These are phyloP conservation scores for Pyralis farinalis DNA, from an alignment of 2,888 invertebrate species.

Conservation along the genomic window DNA sequence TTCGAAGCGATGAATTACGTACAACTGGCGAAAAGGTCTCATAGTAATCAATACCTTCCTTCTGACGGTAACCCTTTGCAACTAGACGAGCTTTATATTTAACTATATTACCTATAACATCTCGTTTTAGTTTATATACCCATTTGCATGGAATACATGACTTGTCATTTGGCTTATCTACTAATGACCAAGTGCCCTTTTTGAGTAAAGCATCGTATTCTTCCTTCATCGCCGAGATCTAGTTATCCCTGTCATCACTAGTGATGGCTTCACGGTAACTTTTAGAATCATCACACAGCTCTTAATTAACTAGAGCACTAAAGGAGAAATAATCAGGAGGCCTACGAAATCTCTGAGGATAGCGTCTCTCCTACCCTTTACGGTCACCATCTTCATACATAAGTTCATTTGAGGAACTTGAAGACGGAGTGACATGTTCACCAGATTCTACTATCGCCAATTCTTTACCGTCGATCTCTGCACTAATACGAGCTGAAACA, in stretches of 20 bases:
- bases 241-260: conserved; percentile 5
- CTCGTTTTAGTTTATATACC: conserved; percentile 8
- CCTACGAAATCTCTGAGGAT: neutral
- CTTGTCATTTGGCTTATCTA: conserved; percentile 8
- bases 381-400: no score
- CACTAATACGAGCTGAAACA: neutral
- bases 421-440: no score
- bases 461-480: neutral
- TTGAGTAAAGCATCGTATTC: conserved; percentile 20
- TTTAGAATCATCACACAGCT: no score
- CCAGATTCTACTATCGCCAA: neutral
- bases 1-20: conserved; percentile 7
- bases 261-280: neutral
- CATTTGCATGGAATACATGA: conserved; percentile 8
- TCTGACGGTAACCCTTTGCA: conserved; percentile 11
- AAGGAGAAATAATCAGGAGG: neutral
- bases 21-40: conserved; percentile 14
- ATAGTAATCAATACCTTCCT: conserved; percentile 7
- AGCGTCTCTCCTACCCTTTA: neutral
- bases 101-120: neutral
- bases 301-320: neutral
- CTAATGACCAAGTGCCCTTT: conserved; percentile 21
- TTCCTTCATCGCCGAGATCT: conserved; percentile 19
- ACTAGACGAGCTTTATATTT: conserved; percentile 10
- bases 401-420: no score